Conservation (phyloP, 2,888 invertebrate genomes). For the Drosophila paramelanica region DNA sequence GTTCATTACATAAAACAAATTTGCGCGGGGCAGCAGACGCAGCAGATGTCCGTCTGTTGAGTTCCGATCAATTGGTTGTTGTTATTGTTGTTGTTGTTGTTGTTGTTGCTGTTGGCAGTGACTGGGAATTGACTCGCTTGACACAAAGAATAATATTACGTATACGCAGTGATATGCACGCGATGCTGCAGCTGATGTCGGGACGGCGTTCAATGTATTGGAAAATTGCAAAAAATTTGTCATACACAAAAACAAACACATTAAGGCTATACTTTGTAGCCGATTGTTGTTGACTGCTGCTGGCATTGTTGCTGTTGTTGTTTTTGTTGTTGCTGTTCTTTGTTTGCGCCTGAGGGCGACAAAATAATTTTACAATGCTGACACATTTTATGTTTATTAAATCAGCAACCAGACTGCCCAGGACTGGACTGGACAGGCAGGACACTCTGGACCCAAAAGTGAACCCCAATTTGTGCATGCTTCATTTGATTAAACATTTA, state of each 20-base stretch:
- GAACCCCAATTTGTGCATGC: constrained; percentile 78
- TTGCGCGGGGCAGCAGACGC: constrained; percentile 26
- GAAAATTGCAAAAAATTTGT: constrained; percentile 70
- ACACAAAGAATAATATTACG: constrained; percentile 55
- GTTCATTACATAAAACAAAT: constrained; percentile 64
- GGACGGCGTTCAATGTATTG: constrained; percentile 68
- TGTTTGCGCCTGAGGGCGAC: constrained; percentile 66
- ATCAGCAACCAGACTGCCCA: constrained; percentile 58
- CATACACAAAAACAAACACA: constrained; percentile 63
- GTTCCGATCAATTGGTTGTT: constrained; percentile 38
- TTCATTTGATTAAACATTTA: constrained; percentile 80
- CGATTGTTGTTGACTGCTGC: constrained; percentile 50
- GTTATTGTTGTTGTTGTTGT: constrained; percentile 6
- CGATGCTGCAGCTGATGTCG: constrained; percentile 43
- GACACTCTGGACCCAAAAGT: constrained; percentile 50
- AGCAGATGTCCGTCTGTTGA: constrained; percentile 31
- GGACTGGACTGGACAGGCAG: constrained; percentile 13
- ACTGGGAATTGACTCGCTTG: constrained; percentile 51
- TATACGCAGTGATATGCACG: constrained; percentile 63
- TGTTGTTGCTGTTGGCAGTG: constrained; percentile 16
- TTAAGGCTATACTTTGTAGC: constrained; percentile 58
- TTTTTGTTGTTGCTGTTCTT: constrained; percentile 36
- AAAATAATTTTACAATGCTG: constrained; percentile 78
- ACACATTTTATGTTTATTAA: constrained; percentile 81
- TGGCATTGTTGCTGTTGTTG: constrained; percentile 6